phyloP scores from a whole-genome alignment of 2,113 vertebrate species.

The Bufo bufo region DNA sequence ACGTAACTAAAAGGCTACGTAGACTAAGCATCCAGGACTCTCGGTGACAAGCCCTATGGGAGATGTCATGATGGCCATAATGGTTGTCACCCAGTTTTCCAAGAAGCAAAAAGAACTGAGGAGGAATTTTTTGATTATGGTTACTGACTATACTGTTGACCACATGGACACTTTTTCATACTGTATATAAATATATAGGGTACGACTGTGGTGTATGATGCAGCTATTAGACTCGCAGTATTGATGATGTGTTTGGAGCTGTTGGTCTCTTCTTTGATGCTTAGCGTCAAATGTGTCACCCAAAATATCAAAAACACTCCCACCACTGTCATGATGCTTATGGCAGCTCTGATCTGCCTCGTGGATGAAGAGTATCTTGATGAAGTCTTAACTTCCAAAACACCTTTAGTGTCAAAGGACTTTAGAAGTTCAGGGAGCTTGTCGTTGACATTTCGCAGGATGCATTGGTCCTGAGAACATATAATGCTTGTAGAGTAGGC shows the following conservation, averaged over 20 bases:
- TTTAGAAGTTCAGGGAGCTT: neutral
- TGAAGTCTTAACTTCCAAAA: neutral
- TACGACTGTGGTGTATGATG: slow-evolving; percentile 36
- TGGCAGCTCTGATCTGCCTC: slow-evolving; percentile 20
- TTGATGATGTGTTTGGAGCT: neutral
- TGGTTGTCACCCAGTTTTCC: too few relatives aligned
- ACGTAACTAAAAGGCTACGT: too few relatives aligned
- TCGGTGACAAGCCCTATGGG: too few relatives aligned
- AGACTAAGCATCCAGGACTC: too few relatives aligned
- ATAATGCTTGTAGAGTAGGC: neutral
- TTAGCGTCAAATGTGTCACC: slow-evolving; percentile 32
- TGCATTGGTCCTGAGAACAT: neutral
- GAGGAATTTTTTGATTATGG: neutral
- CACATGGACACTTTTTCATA: slow-evolving; percentile 33
- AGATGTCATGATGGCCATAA: too few relatives aligned
- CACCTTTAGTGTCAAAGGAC: neutral
- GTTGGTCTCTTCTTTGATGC: neutral
- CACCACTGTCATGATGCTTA: slow-evolving; percentile 30
- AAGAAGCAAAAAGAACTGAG: too few relatives aligned
- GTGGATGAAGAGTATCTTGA: neutral
- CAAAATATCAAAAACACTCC: slow-evolving; percentile 44
- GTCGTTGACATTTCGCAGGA: neutral
- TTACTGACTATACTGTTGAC: neutral
- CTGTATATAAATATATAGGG: slow-evolving; percentile 47
- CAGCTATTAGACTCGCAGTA: slow-evolving; percentile 29